Percentiles rank a stretch among this genome's conserved stretches.
Evolutionary conservation across 2,888 invertebrate genomes (phyloP).

Genomic region (Tenthredo mesomela): DNA sequence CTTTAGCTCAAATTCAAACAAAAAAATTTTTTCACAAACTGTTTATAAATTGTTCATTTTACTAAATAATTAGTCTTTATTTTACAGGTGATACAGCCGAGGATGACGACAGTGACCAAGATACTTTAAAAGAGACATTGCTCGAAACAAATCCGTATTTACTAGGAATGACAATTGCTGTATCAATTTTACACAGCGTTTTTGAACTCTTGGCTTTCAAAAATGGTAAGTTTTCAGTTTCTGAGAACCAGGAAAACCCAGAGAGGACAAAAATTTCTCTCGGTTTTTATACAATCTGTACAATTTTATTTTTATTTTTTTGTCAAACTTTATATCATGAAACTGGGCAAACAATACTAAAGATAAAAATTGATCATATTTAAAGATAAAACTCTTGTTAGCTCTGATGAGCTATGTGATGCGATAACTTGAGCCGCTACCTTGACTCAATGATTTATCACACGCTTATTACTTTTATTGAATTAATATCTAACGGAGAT

Average conservation of each 20-base stretch:
- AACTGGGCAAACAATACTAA: constrained; percentile 23
- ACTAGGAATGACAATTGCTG: constrained; percentile 92
- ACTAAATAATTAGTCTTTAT: no score
- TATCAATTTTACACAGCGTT: constrained; percentile 97
- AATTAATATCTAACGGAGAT: background rate
- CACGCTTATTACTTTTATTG: background rate
- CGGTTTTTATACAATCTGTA: background rate
- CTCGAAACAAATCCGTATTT: constrained; percentile 98
- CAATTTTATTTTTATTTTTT: no score
- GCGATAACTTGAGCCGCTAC: background rate
- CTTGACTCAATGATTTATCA: constrained; percentile 30
- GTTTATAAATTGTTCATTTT: no score
- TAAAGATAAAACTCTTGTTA: constrained; percentile 31
- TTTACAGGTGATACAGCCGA: constrained; percentile 81
- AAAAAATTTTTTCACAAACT: no score
- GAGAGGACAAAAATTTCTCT: background rate
- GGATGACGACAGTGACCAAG: constrained; percentile 93
- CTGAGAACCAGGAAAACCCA: background rate
- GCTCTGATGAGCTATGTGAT: background rate
- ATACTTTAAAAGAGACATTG: constrained; percentile 95
- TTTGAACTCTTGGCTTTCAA: constrained; percentile 99
- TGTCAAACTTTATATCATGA: background rate
- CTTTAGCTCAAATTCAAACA: background rate
- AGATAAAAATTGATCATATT: constrained; percentile 23
- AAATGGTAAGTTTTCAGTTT: constrained; percentile 84